Percentiles rank a stretch among this genome's conserved stretches.
Evolutionary conservation across 2,888 invertebrate species (phyloP).

Genomic region (Drosophila cognata): DNA sequence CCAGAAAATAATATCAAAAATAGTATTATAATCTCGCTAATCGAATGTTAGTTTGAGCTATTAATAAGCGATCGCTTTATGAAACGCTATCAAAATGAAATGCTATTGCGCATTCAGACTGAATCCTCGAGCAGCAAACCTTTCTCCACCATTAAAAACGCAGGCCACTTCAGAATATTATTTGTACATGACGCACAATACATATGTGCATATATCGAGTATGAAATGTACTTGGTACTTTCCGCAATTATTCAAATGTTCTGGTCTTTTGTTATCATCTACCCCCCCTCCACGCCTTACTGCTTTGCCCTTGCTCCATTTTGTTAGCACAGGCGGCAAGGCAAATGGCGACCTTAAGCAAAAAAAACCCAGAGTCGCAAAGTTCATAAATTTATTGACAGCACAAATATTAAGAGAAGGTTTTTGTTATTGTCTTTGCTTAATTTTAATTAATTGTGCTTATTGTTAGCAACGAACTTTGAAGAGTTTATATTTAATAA

Average conservation of each 20-base stretch:
- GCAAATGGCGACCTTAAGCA: conserved; percentile 46
- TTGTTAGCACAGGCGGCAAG: conserved; percentile 43
- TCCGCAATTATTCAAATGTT: conserved; percentile 29
- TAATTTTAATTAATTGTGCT: conserved; percentile 73
- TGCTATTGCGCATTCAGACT: conserved; percentile 33
- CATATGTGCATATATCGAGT: not conserved
- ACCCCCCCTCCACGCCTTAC: no score
- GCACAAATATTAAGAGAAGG: conserved; percentile 60
- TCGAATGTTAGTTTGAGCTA: conserved; percentile 46
- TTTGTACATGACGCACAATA: conserved; percentile 1
- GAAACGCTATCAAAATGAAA: conserved; percentile 16
- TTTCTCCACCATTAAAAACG: no score
- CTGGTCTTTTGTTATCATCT: conserved; percentile 18
- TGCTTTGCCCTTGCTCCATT: conserved; percentile 3
- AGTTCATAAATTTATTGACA: conserved; percentile 75
- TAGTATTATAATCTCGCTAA: conserved; percentile 42
- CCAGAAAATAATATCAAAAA: conserved; percentile 25
- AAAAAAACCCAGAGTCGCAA: conserved; percentile 64
- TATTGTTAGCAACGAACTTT: conserved; percentile 53
- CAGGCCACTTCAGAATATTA: not conserved
- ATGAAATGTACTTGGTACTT: conserved; percentile 12
- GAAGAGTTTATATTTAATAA: conserved; percentile 36
- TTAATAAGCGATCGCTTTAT: conserved; percentile 32
- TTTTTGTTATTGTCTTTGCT: conserved; percentile 44
- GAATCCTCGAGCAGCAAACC: not conserved